Base-by-base conservation (phyloP, 2,888 invertebrate genomes). In the Phytoseiulus persimilis region DNA sequence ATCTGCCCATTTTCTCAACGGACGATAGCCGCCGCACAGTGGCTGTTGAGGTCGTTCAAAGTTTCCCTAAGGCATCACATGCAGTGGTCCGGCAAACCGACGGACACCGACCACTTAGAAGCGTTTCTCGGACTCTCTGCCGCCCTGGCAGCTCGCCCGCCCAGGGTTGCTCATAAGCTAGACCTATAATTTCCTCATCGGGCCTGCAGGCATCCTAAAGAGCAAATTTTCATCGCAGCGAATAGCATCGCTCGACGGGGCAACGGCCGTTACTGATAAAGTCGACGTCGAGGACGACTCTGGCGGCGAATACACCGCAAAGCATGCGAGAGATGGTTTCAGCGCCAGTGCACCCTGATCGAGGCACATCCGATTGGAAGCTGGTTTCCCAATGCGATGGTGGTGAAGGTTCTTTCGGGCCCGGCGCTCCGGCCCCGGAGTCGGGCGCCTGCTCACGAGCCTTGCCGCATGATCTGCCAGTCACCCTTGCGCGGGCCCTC, bases 31-130 rank as follows among this genome's bases (percentile, higher is more conserved):
- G 65, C 65, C 5, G 65, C 65, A 65, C 65, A 65, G 65, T 65
- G n/a, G n/a, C n/a, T 65, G 65, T 65, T 65, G 65, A 65, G 65
- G 65, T 65, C 65, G 65, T 65, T 65, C 65, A 65, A 65, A 65
- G 65, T 65, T 65, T 28, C 65, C 65, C 65, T 65, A 65, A 65
- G 65, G 65, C 65, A 65, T 65, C 65, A 65, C 65, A 65, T 65
- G 65, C 65, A 65, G 65, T 28, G 65, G 65, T 65, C 65, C 65
- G 65, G 14, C 65, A 28, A 28, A 28, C 65, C 65, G 65, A 65
- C 65, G 65, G 28, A 28, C 9, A 65, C 5, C 65, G 65, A 65
- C 65, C 65, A 65, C 65, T 65, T 65, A 28, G 18, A 65, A 65
- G 65, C 65, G 18, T 65, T 65, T 65, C 28, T 23, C 65, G 1